Evolutionary conservation across 2,888 invertebrate genomes (phyloP), one percentile per base, ranked within the genome.

Genomic region (Tinea semifulvella): DNA sequence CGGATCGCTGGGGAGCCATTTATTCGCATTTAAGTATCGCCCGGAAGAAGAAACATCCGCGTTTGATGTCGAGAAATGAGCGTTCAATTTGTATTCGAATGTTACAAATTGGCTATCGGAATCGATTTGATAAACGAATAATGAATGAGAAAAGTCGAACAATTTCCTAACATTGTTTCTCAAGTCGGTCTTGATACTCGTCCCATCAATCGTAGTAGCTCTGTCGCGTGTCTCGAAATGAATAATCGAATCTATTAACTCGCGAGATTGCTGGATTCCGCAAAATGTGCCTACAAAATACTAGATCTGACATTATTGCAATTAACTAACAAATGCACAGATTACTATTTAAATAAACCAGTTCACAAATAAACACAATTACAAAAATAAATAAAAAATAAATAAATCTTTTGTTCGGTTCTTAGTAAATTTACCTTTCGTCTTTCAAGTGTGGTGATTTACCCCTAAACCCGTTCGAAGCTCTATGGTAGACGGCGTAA

Each of bases 241-340:
- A 77, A 71, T 77, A 75, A 77, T 77, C 68, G 71, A 67, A 73
- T 76, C 75, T 76, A 79, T 79, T 76, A 79, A 66, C 71, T 73
- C 65, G 61, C 68, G 66, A 70, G 72, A 73, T 73, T 74, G 68
- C 71, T 58, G 66, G 63, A 76, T 72, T 72, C 75, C 69, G 61
- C 54, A 55, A 10, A 3, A 54, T 53, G 47, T 48, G 47, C 27
- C 38, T 48, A 46, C 45, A 56, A 22, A 54, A 57, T 42, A 42
- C 27, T 60, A 68, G 64, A 65, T 52, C 52, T 48, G 51, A 6
- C 49, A 35, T 31, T 31, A 13, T 5, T 31, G n/a, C 20, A 22
- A 14, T 40, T 14, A 38, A 25, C 8, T 20, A 17, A n/a, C n/a
- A n/a, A n/a, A n/a, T 40, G 27, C 18, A 27, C n/a, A n/a, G n/a